These are phyloP conservation scores for Chydorus sphaericus DNA, from an alignment of 2,888 invertebrate genomes.

Conservation along the genomic window DNA sequence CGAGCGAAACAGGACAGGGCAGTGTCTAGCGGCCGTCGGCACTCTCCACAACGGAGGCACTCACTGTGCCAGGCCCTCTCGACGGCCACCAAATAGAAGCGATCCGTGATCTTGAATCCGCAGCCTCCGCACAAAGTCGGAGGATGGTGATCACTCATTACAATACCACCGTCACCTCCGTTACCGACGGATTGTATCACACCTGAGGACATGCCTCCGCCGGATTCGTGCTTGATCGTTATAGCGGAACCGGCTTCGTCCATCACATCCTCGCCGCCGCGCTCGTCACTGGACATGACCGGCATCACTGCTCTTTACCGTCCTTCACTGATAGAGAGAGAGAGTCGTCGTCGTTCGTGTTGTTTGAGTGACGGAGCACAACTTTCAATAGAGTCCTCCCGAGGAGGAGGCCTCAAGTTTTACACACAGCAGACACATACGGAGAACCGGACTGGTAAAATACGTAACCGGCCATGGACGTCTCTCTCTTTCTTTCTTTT, in stretches of 20 bases:
- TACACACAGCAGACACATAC: too few relatives aligned
- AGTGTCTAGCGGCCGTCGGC: constrained; percentile 65
- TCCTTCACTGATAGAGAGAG: not conserved
- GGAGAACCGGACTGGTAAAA: too few relatives aligned
- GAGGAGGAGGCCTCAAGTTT: too few relatives aligned
- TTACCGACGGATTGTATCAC: too few relatives aligned
- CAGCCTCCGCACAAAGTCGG: constrained; percentile 39
- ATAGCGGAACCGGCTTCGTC: not conserved
- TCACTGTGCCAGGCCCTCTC: constrained; percentile 77
- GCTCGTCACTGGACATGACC: not conserved
- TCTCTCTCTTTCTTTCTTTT: too few relatives aligned
- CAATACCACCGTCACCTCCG: not conserved
- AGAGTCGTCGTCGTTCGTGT: too few relatives aligned
- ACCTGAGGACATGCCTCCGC: not conserved
- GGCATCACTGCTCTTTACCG: not conserved
- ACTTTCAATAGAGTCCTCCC: too few relatives aligned
- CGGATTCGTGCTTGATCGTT: constrained; percentile 3
- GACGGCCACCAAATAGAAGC: constrained; percentile 60
- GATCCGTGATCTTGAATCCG: constrained; percentile 43
- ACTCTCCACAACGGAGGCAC: constrained; percentile 71
- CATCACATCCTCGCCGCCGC: not conserved
- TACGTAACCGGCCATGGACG: too few relatives aligned
- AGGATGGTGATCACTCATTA: not conserved
- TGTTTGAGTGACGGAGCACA: too few relatives aligned
- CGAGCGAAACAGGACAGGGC: constrained; percentile 78